Percentiles rank a stretch among this genome's conserved stretches.
Conservation (phyloP, 1,140 invertebrate genomes). For the Schlechtendalia chinensis region DNA sequence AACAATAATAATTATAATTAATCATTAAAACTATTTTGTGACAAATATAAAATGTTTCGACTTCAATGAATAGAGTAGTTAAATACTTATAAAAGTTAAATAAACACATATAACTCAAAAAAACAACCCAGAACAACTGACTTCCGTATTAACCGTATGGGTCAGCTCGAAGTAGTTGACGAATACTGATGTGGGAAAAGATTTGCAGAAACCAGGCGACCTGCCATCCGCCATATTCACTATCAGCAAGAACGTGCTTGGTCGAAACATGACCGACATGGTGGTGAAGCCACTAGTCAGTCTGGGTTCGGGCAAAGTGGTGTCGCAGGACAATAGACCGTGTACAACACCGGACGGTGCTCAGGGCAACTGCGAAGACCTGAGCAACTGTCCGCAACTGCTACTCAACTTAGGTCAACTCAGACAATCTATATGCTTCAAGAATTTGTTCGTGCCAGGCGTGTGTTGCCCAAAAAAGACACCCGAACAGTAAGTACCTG, state of each 20-base stretch:
- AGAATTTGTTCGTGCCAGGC: constrained; percentile 85
- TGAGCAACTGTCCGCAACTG: constrained; percentile 84
- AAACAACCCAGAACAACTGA: too few species aligned
- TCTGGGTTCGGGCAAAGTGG: constrained; percentile 55
- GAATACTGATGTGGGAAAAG: constrained; percentile 37
- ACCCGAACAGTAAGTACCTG: constrained; percentile 51
- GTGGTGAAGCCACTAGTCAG: constrained; percentile 64
- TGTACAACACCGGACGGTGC: constrained; percentile 80
- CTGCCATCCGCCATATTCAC: constrained; percentile 74
- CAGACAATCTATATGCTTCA: constrained; percentile 85
- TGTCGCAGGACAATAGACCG: constrained; percentile 54
- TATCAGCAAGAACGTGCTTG: constrained; percentile 76
- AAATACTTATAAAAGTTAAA: too few species aligned
- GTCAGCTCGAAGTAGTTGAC: background rate
- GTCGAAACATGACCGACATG: constrained; percentile 75
- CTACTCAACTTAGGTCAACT: constrained; percentile 78
- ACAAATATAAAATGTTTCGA: too few species aligned
- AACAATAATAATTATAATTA: too few species aligned
- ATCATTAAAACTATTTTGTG: too few species aligned
- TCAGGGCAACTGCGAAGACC: constrained; percentile 79
- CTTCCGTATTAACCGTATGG: background rate
- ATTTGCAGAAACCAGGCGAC: constrained; percentile 59
- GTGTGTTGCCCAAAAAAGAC: constrained; percentile 77
- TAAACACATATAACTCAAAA: too few species aligned
- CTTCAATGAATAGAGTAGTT: too few species aligned